These are phyloP conservation scores for Bradypodion pumilum DNA, from an alignment of 2,797 vertebrate genomes.

Conservation along the genomic window DNA sequence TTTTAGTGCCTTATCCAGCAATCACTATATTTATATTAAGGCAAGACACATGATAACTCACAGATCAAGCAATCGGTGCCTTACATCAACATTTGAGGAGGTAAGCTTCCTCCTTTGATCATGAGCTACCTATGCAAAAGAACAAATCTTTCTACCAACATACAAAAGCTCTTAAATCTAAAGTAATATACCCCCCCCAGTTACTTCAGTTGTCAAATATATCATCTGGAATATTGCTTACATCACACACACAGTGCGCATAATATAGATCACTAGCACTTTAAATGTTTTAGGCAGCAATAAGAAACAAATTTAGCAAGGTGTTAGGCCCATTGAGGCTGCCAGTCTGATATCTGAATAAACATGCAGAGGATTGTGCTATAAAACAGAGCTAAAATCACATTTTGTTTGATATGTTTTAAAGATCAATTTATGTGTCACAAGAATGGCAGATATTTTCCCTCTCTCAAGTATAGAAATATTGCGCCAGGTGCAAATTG, in stretches of 20 bases:
- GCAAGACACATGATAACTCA: no score
- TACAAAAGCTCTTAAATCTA: background rate
- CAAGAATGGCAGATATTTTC: background rate
- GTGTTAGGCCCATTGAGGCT: background rate
- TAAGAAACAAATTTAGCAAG: background rate
- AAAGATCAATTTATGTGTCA: background rate
- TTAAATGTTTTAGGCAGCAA: background rate
- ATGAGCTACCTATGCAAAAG: background rate
- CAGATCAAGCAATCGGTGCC: no score
- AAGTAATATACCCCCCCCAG: background rate
- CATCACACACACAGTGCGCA: background rate
- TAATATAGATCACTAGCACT: background rate
- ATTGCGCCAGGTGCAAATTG: background rate
- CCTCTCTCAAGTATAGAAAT: background rate
- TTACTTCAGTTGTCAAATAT: background rate
- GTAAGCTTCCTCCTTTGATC: no score
- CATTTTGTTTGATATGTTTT: background rate
- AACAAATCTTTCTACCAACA: background rate
- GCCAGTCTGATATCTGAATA: background rate
- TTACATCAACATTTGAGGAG: background rate
- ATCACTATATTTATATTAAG: no score
- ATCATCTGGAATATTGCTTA: background rate
- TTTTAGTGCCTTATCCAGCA: no score
- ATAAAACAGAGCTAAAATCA: background rate
- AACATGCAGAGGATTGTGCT: background rate